A percentile compares a stretch with the other conserved stretches of the same genome.
Conservation (phyloP, 1,140 invertebrate genomes). For the Macrocentrus cingulum region DNA sequence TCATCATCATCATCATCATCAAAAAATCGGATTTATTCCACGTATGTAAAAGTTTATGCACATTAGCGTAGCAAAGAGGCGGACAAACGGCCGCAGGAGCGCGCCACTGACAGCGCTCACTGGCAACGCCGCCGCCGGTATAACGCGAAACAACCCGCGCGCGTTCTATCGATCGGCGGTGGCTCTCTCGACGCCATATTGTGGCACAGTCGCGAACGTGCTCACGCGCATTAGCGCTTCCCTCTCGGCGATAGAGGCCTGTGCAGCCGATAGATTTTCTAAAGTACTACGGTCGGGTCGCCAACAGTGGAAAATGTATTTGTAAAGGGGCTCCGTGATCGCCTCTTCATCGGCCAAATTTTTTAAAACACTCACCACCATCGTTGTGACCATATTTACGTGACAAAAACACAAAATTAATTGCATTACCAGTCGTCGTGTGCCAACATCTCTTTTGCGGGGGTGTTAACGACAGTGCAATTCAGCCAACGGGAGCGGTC, state of each 20-base stretch:
- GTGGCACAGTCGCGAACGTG: conserved; percentile 32
- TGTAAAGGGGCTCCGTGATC: background rate
- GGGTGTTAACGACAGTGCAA: background rate
- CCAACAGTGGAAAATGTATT: background rate
- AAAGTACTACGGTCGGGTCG: conserved; percentile 38
- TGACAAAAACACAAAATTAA: no score
- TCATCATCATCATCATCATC: no score
- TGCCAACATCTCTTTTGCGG: no score
- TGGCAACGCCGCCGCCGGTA: background rate
- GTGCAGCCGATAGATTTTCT: conserved; percentile 47
- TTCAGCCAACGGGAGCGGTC: conserved; percentile 9
- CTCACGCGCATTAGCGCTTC: conserved; percentile 50
- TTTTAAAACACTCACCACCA: no score
- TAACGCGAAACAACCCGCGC: conserved; percentile 45
- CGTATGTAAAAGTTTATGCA: no score
- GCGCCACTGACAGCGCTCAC: background rate
- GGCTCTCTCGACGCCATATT: conserved; percentile 46
- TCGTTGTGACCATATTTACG: no score
- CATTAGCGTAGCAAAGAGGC: no score
- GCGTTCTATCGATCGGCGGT: conserved; percentile 54
- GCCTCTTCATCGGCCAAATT: no score
- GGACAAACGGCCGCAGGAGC: no score
- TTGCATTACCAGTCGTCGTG: no score
- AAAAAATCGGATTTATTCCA: no score
- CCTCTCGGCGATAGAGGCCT: conserved; percentile 36